Conservation (phyloP, 2,797 vertebrate species). For the Bovichtus variegatus region DNA sequence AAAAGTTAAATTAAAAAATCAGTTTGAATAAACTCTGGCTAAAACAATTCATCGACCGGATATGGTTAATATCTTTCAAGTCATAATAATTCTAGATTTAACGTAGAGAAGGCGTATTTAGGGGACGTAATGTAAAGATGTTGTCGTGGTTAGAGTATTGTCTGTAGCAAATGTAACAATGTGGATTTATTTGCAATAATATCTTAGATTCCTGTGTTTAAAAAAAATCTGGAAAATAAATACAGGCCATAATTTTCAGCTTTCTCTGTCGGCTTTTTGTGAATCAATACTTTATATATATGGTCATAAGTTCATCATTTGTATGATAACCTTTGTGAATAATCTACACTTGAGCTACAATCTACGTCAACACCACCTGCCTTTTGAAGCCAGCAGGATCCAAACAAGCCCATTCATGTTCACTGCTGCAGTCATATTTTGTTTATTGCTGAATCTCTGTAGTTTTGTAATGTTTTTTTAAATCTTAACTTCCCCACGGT, state of each 20-base stretch:
- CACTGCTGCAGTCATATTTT: background rate
- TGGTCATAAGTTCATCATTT: background rate
- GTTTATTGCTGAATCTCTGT: slow-evolving; percentile 5
- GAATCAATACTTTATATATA: background rate
- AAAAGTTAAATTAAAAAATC: background rate
- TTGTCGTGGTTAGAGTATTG: background rate
- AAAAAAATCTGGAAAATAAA: background rate
- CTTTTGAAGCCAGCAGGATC: slow-evolving; percentile 10
- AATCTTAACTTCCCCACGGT: background rate
- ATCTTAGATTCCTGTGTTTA: background rate
- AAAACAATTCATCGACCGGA: background rate
- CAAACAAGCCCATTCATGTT: slow-evolving; percentile 37
- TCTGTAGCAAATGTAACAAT: background rate
- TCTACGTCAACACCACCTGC: slow-evolving; percentile 13
- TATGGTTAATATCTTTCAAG: background rate
- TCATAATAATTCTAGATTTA: no score
- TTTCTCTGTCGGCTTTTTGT: background rate
- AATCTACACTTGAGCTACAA: background rate
- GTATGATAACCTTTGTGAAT: background rate
- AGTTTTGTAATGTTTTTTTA: slow-evolving; percentile 25
- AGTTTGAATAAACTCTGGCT: background rate
- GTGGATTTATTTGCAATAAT: background rate
- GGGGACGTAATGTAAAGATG: background rate
- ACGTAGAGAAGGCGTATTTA: background rate
- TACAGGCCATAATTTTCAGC: background rate